Conservation (phyloP, 92 coral and sea anemone species). For the Galaxea fascicularis region DNA sequence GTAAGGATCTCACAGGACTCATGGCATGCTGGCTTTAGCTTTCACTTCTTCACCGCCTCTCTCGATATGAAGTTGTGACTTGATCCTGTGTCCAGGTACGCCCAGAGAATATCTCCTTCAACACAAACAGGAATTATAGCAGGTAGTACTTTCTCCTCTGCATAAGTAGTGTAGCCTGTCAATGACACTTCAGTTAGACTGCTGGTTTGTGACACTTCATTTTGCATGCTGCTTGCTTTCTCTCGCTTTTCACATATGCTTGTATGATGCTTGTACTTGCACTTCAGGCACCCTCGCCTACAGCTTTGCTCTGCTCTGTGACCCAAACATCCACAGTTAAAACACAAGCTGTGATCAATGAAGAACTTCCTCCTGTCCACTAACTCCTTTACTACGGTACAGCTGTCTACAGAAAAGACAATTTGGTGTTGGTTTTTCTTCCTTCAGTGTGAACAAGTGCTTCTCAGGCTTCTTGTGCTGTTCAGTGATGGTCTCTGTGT, state of each 20-base stretch:
- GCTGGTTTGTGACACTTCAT: constrained; percentile 4
- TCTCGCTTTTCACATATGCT: constrained; percentile 50
- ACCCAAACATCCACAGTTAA: constrained; percentile 64
- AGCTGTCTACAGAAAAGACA: constrained; percentile 11
- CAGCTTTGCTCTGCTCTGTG: constrained; percentile 61
- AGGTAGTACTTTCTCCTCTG: no score
- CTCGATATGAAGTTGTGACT: no score
- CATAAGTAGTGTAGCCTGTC: no score
- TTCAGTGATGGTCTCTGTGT: constrained; percentile 18
- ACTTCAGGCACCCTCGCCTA: constrained; percentile 59
- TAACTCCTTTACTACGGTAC: constrained; percentile 1
- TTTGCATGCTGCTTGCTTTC: neutral
- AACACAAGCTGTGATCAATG: constrained; percentile 52
- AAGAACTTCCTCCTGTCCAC: constrained; percentile 41
- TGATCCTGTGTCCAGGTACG: no score
- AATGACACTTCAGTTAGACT: no score
- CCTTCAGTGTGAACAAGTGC: constrained; percentile 33
- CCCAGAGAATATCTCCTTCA: no score
- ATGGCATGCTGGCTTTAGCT: constrained; percentile 20
- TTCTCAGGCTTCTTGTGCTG: constrained; percentile 19
- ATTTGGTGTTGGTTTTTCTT: constrained; percentile 1
- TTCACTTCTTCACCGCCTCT: neutral
- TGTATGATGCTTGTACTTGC: constrained; percentile 56
- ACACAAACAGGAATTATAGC: no score
- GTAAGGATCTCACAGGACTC: constrained; percentile 47